These are phyloP conservation scores for Zootoca vivipara DNA, from an alignment of 2,113 vertebrate genomes.

Conservation along the genomic window DNA sequence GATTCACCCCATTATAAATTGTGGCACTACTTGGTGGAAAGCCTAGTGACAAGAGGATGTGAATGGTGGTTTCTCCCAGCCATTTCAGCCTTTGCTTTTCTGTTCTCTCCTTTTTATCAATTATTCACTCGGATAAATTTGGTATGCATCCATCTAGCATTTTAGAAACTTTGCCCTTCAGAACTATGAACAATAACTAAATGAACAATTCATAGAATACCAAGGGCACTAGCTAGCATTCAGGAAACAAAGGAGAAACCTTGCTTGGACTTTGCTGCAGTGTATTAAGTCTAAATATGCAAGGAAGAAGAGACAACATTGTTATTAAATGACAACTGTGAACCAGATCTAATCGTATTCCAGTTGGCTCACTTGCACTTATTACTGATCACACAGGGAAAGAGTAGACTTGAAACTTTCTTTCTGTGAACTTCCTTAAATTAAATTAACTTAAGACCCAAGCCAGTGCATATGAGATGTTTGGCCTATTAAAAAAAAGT, in stretches of 20 bases:
- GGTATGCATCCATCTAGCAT: background rate
- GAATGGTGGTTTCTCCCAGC: too few relatives aligned
- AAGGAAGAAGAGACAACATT: background rate
- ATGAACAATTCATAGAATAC: background rate
- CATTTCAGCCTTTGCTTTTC: background rate
- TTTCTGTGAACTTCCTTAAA: too few relatives aligned
- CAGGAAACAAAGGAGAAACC: background rate
- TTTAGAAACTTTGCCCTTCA: background rate
- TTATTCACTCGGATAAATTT: background rate
- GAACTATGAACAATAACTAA: background rate
- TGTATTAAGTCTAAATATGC: background rate
- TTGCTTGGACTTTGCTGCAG: background rate
- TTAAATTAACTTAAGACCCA: too few relatives aligned
- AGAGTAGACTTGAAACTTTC: too few relatives aligned
- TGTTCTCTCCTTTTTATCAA: background rate
- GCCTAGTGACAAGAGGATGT: background rate
- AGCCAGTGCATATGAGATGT: too few relatives aligned
- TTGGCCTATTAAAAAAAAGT: too few relatives aligned
- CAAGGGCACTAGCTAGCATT: background rate
- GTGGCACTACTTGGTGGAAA: background rate
- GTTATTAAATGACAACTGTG: background rate
- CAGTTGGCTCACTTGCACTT: background rate
- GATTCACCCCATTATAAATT: background rate
- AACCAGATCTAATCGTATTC: background rate
- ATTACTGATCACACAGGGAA: background rate